Evolutionary conservation across 64 coral and sea anemone species (phyloP), one percentile per base, ranked within the genome.

Genomic region (Astreopora myriophthalma): DNA sequence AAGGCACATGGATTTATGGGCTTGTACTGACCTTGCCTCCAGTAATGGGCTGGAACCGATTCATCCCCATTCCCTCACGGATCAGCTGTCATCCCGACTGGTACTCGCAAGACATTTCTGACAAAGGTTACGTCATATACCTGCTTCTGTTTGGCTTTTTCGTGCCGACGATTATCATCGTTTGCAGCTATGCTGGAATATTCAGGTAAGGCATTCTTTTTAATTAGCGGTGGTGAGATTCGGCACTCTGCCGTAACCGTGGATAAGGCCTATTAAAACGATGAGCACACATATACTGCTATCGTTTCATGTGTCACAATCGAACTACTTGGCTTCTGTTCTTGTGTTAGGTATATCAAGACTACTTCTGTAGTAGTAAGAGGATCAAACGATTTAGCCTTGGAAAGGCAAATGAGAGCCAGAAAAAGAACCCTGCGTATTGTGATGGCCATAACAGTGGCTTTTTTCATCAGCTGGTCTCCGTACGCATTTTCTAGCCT

Each of bases 11-110:
- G 84, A 1, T 87, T 1, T 93, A 89, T 72, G 74, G 75, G 22
- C 5, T 90, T 16, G 24, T 68, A 9, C 65, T 88, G 23, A 39
- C 95, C 12, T 39, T 82, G 22, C 95, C 95, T 9, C 95, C 95
- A 52, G 74, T 88, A 9, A 80, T 96, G 46, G 95, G 95, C 6
- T 96, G 95, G 95, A 96, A 93, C 28, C 34, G 34, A 29, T 96
- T 94, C 33, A 83, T 96, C 1, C 95, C 95, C 10, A 79, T 96
- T 86, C 46, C 64, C 19, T 78, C 81, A 46, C 60, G 84, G 35
- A 61, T 90, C 73, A 96, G 95, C 62, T 96, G 95, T 20, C 95
- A 96, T 34, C 95, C 95, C 1, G 92, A 96, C 66, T 96, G 95
- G 95, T 74, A 71, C 22, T 96, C 95, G 0, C 87, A 87, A 35